Percentiles rank a stretch among this genome's conserved stretches.
Evolutionary conservation across 2,888 invertebrate species (phyloP).

Genomic region (Himalopsyche kuldschensis): DNA sequence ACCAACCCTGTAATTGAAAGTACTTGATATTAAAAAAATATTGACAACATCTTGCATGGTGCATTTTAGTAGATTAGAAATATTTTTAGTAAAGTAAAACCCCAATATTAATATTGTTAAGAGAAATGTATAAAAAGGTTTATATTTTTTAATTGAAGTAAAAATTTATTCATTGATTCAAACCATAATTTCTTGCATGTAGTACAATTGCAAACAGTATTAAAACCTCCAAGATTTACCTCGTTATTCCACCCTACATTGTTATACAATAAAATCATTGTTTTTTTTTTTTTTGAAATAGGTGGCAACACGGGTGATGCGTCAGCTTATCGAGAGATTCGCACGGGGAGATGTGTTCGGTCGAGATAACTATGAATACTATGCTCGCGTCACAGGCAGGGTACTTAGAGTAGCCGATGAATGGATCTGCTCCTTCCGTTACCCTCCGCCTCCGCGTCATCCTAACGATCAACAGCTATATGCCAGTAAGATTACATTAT

Average conservation of each 20-base stretch:
- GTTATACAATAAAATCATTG: neutral
- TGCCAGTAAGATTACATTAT: conserved; percentile 59
- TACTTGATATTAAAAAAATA: too few relatives aligned
- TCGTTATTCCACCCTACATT: neutral
- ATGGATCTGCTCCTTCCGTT: conserved; percentile 93
- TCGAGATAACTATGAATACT: conserved; percentile 91
- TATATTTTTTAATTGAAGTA: too few relatives aligned
- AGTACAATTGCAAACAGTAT: too few relatives aligned
- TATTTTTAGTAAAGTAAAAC: too few relatives aligned
- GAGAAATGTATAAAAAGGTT: too few relatives aligned
- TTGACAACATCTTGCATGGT: too few relatives aligned
- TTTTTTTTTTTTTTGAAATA: conserved; percentile 45
- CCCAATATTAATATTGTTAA: too few relatives aligned
- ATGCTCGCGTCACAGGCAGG: conserved; percentile 90
- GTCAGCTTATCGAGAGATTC: conserved; percentile 96
- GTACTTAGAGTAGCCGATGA: conserved; percentile 91
- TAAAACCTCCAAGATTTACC: too few relatives aligned
- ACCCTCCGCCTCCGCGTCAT: conserved; percentile 73
- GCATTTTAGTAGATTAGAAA: too few relatives aligned
- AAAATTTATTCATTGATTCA: too few relatives aligned
- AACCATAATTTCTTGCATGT: too few relatives aligned
- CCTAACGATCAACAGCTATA: conserved; percentile 68
- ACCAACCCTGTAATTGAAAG: too few relatives aligned
- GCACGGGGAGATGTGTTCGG: conserved; percentile 95
- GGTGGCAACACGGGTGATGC: conserved; percentile 95